Percentiles rank a stretch among this genome's conserved stretches.
These are phyloP conservation scores for Mohoua ochrocephala DNA, from an alignment of 2,113 vertebrate genomes.

Conservation along the genomic window DNA sequence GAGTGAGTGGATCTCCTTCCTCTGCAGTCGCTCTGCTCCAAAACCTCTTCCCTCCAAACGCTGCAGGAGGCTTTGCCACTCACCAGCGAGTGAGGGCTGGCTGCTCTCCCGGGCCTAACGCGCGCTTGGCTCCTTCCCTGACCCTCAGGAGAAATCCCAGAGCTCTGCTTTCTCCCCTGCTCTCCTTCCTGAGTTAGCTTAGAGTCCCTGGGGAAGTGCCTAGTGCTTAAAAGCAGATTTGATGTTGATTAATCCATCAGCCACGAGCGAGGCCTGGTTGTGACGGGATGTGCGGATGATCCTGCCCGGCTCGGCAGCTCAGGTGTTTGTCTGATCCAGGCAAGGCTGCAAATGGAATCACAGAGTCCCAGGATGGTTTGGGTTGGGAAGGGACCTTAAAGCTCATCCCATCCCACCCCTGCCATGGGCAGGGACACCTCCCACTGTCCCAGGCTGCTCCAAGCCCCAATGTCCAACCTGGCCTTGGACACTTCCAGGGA, in stretches of 20 bases:
- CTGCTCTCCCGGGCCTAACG: not conserved
- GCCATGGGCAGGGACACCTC: not conserved
- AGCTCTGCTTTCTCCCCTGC: not conserved
- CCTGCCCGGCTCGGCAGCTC: not conserved
- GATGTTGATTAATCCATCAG: accelerated
- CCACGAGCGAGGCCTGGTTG: accelerated
- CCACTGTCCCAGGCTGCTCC: accelerated
- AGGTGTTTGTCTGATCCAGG: accelerated
- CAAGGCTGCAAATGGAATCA: not conserved
- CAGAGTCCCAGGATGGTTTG: not conserved
- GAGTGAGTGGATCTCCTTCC: slow-evolving; percentile 73
- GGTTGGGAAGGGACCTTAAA: not conserved
- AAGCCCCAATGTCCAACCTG: accelerated
- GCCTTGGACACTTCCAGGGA: not conserved
- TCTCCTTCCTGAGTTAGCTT: not conserved
- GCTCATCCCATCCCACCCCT: accelerated
- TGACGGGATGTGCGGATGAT: accelerated
- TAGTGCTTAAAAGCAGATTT: not conserved
- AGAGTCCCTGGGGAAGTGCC: not conserved
- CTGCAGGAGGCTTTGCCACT: not conserved
- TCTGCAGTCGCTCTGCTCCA: not conserved
- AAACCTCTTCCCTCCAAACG: not conserved
- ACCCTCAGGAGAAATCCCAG: not conserved
- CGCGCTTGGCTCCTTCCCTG: not conserved
- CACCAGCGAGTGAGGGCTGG: not conserved